Percentiles rank a stretch among this genome's conserved stretches.
These are phyloP conservation scores for Ailuropoda melanoleuca DNA, from an alignment of 2,113 vertebrate genomes.

Conservation along the genomic window DNA sequence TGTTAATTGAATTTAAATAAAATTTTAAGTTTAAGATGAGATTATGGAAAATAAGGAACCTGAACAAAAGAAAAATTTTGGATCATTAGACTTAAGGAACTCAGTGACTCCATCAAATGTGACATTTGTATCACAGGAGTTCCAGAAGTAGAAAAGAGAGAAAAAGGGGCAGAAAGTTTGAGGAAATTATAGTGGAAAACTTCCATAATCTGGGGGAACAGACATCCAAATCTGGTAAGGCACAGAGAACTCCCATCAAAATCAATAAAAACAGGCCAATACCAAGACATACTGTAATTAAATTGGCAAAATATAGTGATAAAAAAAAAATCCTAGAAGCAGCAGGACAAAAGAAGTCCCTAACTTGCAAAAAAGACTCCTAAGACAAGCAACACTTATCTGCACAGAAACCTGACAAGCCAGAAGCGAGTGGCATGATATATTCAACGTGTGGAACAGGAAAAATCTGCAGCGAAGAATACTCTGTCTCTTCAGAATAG, in stretches of 20 bases:
- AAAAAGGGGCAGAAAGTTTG: background rate
- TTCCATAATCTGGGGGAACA: background rate
- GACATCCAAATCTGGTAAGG: background rate
- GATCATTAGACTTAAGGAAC: background rate
- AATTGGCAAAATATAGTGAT: background rate
- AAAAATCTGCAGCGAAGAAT: background rate
- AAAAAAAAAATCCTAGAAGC: background rate
- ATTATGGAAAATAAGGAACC: background rate
- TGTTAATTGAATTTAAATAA: too few species aligned
- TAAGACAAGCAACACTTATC: background rate
- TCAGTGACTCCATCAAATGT: background rate
- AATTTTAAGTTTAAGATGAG: background rate
- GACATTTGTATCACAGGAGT: background rate
- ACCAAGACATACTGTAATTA: background rate
- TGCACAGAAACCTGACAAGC: background rate
- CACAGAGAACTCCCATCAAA: background rate
- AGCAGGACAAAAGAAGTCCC: background rate
- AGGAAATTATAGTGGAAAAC: background rate
- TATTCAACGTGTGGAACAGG: background rate
- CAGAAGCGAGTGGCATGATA: background rate
- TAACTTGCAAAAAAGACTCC: background rate
- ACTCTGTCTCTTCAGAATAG: background rate
- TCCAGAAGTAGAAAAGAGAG: background rate
- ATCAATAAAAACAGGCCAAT: background rate
- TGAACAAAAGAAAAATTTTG: background rate